Base-by-base conservation (phyloP, 1,140 invertebrate species). In the Sweltsa coloradensis region DNA sequence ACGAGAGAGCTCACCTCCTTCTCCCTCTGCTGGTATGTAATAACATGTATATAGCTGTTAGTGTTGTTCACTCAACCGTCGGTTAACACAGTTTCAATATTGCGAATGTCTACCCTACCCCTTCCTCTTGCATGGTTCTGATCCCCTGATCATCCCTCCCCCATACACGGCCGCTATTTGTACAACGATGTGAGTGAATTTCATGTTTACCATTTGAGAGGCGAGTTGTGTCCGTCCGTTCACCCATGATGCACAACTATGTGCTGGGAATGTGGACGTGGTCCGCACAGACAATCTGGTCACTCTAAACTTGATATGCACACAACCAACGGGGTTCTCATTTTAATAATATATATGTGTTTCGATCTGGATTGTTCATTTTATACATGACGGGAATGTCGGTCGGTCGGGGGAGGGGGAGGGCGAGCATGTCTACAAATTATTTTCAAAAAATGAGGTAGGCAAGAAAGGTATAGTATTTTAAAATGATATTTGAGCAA, bases 211-310 rank as follows among this genome's bases (percentile, higher is more conserved):
- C 43, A 45, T 45, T 45, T 45, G 26, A 29, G 29, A 26, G 34
- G 18, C 16, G 43, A 45, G 43, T 31, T 45, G 22, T 45, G 43
- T 45, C 43, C 43, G 27, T 27, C 43, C 43, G 34, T 13, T 31
- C 26, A 45, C 34, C 43, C 43, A 45, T 45, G 43, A 45, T 45
- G 43, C 43, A 45, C 43, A 45, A 31, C 43, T 45, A 45, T 45
- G 43, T 45, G 43, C 29, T 45, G 43, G 43, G 43, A 45, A 45
- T 45, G 29, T 45, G 43, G 16, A 21, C 37, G 34, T 18, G 21
- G 21, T 18, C 37, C 24, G 37, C 16, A 40, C n/a, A 23, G 24
- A 40, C 37, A 40, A 40, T 40, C 24, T 40, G 24, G 37, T 40
- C 37, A 23, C 37, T 40, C 24, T 40, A 13, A 40, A 40, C 37